A percentile compares a stretch with the other conserved stretches of the same genome.
Conservation (phyloP, 2,888 invertebrate genomes). For the Zhuqinia jingwanae region DNA sequence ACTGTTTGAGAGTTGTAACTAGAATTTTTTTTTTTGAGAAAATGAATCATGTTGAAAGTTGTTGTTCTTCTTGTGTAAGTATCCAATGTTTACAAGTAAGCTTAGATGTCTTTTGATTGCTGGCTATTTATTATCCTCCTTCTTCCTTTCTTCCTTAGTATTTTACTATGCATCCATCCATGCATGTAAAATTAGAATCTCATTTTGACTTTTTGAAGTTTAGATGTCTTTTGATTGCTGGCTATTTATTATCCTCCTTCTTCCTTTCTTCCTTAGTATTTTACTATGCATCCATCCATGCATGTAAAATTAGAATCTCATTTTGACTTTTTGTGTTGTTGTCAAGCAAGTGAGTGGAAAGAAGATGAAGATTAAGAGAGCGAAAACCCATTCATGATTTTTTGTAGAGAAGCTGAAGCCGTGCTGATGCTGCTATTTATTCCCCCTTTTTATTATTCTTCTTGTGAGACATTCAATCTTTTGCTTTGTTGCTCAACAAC, state of each 20-base stretch:
- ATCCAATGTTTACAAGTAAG: constrained; percentile 22
- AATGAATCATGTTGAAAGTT: no score
- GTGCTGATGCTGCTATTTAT: neutral
- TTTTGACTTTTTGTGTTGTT: no score
- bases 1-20: no score
- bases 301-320: constrained; percentile 52
- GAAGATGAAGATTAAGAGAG: no score
- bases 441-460: constrained; percentile 4
- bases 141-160: neutral
- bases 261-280: neutral
- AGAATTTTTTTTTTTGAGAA: no score
- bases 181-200: constrained; percentile 54
- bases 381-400: constrained; percentile 50
- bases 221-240: no score
- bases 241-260: constrained; percentile 9
- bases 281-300: constrained; percentile 18
- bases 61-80: neutral
- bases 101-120: neutral
- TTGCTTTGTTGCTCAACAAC: constrained; percentile 20
- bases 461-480: constrained; percentile 49
- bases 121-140: constrained; percentile 18
- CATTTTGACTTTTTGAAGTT: no score
- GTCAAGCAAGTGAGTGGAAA: no score
- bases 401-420: no score
- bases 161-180: constrained; percentile 15